These are phyloP conservation scores for Callyntrura guangdongensis DNA, from an alignment of 2,888 invertebrate genomes.

Conservation along the genomic window DNA sequence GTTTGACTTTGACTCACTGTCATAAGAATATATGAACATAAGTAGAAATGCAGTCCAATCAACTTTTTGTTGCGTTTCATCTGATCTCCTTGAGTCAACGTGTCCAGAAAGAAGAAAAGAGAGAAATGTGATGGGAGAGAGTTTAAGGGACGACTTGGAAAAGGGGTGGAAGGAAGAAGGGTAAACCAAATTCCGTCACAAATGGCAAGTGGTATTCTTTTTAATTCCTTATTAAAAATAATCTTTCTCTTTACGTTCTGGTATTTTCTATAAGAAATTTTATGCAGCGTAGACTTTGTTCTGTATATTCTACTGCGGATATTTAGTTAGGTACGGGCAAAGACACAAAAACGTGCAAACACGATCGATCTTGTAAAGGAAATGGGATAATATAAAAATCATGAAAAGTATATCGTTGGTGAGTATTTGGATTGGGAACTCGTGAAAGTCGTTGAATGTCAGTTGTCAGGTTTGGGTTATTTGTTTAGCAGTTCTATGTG, in stretches of 20 bases:
- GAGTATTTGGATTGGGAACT: slow-evolving; percentile 73
- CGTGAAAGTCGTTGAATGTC: slow-evolving; percentile 78
- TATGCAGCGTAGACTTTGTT: neutral
- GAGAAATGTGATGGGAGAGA: slow-evolving; percentile 4
- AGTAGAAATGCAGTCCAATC: slow-evolving; percentile 48
- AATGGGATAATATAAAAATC: slow-evolving; percentile 64
- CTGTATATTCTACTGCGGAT: neutral
- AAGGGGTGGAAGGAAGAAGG: slow-evolving; percentile 65
- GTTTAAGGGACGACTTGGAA: slow-evolving; percentile 46
- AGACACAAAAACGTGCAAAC: slow-evolving; percentile 57
- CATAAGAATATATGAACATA: slow-evolving; percentile 5
- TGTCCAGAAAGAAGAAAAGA: slow-evolving; percentile 41
- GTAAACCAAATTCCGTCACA: neutral
- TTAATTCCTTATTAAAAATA: slow-evolving; percentile 54
- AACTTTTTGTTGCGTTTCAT: slow-evolving; percentile 29
- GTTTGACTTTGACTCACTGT: slow-evolving; percentile 13
- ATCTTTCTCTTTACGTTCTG: neutral
- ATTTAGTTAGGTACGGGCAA: neutral
- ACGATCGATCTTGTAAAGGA: slow-evolving; percentile 69
- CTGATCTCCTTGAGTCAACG: slow-evolving; percentile 16
- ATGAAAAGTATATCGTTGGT: slow-evolving; percentile 26
- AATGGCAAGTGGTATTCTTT: slow-evolving; percentile 19
- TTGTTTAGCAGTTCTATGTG: slow-evolving; percentile 73
- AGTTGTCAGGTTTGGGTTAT: slow-evolving; percentile 79
- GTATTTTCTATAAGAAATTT: neutral